Base-by-base conservation (phyloP, 2,113 vertebrate species). In the Eubucco bourcierii region DNA sequence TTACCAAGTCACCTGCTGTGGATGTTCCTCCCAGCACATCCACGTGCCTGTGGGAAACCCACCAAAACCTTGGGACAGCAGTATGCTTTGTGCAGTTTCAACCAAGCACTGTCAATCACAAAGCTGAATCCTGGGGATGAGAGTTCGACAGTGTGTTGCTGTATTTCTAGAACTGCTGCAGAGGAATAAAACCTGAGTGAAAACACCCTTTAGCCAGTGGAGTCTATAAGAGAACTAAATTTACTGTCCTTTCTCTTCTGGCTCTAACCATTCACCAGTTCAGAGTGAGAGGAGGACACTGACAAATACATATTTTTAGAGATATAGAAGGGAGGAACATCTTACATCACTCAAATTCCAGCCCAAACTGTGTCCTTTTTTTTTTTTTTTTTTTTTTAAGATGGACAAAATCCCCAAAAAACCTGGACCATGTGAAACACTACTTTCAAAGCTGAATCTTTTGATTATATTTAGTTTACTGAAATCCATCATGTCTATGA, bases 211-310 rank as follows among this genome's bases (percentile, higher is more conserved):
- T 67, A 80, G 34, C 41, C 44, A 25, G 34, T 60, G 21, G 37
- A 78, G 56, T 50, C 65, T 59, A 0, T 46, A 84, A 37, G n/a
- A 74, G 33, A 84, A n/a, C 8, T 81, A 37, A 64, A 91, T 85
- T 88, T 82, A 90, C 74, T 90, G 63, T 50, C 41, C 34, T 79
- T 90, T 89, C 52, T 84, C 27, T 87, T 88, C 86, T 78, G 61
- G 6, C 80, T 90, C 80, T 60, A 90, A n/a, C 53, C 1, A 0
- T 75, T 87, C 72, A 71, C 50, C 46, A 80, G 11, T 58, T 83
- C 72, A 47, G 53, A 68, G 37, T 15, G 65, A 61, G 79, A 80
- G 46, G 73, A 90, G 31, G 29, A 59, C 24, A 6, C 34, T 90
- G 77, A 78, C 37, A 91, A 83, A 86, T 75, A 39, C 0, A 0